Conservation (phyloP, 1,140 invertebrate species). For the Saccostrea glomerata region DNA sequence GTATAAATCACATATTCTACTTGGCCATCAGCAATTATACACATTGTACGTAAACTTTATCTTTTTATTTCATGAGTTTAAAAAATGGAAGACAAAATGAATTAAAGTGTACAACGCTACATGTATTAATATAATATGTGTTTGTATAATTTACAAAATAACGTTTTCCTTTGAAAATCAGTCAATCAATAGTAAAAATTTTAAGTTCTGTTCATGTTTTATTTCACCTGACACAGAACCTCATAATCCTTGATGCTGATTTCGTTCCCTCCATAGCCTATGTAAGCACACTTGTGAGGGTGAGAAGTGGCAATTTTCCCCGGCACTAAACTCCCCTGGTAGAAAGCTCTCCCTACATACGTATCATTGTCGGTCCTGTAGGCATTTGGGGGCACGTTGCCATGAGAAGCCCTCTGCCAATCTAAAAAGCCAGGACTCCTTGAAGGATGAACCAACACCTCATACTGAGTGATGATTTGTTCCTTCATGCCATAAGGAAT, state of each 20-base stretch:
- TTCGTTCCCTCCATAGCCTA: not conserved
- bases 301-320: not conserved
- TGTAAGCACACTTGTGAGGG: not conserved
- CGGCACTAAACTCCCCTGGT: not conserved
- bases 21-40: too few relatives aligned
- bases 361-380: not conserved
- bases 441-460: not conserved
- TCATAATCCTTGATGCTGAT: not conserved
- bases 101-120: too few relatives aligned
- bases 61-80: too few relatives aligned
- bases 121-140: too few relatives aligned
- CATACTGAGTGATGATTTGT: not conserved
- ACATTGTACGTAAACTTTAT: too few relatives aligned
- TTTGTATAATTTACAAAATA: too few relatives aligned
- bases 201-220: not conserved
- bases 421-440: not conserved
- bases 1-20: too few relatives aligned
- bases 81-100: too few relatives aligned
- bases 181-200: too few relatives aligned
- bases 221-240: not conserved
- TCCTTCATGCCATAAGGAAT: constrained; percentile 39
- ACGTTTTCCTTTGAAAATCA: too few relatives aligned
- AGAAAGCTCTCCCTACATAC: not conserved
- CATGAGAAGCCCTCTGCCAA: not conserved
- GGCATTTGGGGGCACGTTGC: not conserved